Conservation (phyloP, 2,888 invertebrate species). For the Sipha maydis region DNA sequence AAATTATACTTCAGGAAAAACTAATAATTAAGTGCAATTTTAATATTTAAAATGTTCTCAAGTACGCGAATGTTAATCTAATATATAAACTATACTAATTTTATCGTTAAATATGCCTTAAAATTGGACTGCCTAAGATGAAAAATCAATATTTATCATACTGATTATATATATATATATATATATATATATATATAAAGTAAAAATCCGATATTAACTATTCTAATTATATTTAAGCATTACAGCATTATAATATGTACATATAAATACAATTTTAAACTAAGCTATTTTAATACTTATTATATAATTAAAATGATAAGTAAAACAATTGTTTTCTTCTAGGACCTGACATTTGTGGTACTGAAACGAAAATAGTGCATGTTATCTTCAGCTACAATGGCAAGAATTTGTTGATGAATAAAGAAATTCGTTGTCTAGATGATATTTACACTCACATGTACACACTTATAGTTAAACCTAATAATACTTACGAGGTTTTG, state of each 20-base stretch:
- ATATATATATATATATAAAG: too few species aligned
- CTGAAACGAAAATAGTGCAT: conserved; percentile 98
- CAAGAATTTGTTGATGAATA: conserved; percentile 96
- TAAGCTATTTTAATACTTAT: too few species aligned
- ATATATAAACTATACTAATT: too few species aligned
- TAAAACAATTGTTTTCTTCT: not conserved
- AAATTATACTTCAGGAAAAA: too few species aligned
- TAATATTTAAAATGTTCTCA: too few species aligned
- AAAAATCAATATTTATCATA: too few species aligned
- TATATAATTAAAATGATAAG: not conserved
- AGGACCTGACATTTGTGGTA: conserved; percentile 98
- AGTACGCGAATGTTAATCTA: too few species aligned
- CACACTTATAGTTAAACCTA: conserved; percentile 93
- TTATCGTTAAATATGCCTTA: too few species aligned
- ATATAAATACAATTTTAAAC: not conserved
- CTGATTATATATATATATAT: too few species aligned
- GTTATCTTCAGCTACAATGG: conserved; percentile 99
- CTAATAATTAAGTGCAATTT: too few species aligned
- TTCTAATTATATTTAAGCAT: not conserved
- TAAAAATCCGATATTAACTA: too few species aligned
- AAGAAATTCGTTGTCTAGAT: conserved; percentile 98
- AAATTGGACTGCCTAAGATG: too few species aligned
- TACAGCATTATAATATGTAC: not conserved
- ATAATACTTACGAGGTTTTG: conserved; percentile 96
- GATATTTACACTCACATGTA: conserved; percentile 97